A percentile compares a stretch with the other conserved stretches of the same genome.
phyloP scores from a whole-genome alignment of 2,797 vertebrate genomes.

The Halcyon smyrnensis region DNA sequence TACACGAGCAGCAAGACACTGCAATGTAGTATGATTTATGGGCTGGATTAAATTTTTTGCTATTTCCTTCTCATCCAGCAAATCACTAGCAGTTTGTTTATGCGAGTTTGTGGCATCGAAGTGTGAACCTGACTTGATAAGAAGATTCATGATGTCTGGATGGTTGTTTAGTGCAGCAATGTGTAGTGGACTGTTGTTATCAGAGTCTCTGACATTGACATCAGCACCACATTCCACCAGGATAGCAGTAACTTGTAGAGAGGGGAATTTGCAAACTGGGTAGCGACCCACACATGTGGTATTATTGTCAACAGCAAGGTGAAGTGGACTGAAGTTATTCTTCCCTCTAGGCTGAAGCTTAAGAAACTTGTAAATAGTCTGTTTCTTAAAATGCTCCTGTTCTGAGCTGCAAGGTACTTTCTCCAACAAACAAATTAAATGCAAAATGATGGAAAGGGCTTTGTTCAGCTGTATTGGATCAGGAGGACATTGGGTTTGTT shows the following conservation, averaged over 20 bases:
- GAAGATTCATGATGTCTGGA: constrained; percentile 98
- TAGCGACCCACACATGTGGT: constrained; percentile 98
- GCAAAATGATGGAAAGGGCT: constrained; percentile 97
- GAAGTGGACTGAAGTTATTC: constrained; percentile 95
- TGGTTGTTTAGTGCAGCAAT: constrained; percentile 96
- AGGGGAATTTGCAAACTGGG: constrained; percentile 98
- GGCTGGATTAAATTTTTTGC: constrained; percentile 97
- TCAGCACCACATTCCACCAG: constrained; percentile 96
- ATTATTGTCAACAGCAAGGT: constrained; percentile 95
- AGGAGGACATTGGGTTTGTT: constrained; percentile 85
- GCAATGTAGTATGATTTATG: constrained; percentile 97
- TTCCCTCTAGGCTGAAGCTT: constrained; percentile 95
- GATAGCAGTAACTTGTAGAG: constrained; percentile 93
- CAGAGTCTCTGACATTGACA: constrained; percentile 91
- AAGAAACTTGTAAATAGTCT: constrained; percentile 96
- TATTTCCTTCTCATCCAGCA: constrained; percentile 96
- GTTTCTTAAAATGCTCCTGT: constrained; percentile 97
- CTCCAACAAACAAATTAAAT: constrained; percentile 96
- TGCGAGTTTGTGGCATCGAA: constrained; percentile 96
- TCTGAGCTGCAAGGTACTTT: constrained; percentile 93
- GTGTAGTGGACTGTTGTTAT: constrained; percentile 96
- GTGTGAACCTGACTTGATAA: constrained; percentile 94
- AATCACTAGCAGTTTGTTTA: constrained; percentile 94
- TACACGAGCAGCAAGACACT: constrained; percentile 95
- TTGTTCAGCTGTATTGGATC: constrained; percentile 96